Evolutionary conservation across 1,140 invertebrate genomes (phyloP), one percentile per base, ranked within the genome.

Genomic region (Matsumurasca onukii): DNA sequence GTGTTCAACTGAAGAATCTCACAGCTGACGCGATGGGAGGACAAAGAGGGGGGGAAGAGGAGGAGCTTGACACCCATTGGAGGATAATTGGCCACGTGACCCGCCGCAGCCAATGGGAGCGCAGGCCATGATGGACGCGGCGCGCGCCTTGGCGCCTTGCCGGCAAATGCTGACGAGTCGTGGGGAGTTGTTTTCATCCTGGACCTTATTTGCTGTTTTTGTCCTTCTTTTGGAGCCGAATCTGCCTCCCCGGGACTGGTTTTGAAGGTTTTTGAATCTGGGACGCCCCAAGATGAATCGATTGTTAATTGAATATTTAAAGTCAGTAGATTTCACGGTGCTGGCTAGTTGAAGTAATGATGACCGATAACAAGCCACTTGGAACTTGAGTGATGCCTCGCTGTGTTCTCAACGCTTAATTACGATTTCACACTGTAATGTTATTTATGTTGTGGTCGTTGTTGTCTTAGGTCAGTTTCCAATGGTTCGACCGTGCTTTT

Each of bases 71-170:
- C 80, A 81, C 80, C 76, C 75, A 73, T 74, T 74, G 75, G 76
- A 80, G 81, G 84, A 85, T 83, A 84, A 79, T 80, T 81, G 80
- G 80, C 77, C 85, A 85, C 84, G 85, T 86, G 85, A 85, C 78
- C 73, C 55, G 65, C 29, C 66, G 67, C 71, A 71, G 79, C 85
- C 85, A 86, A 88, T 86, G 78, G 80, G 77, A 76, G 75, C 68
- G 52, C 73, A 68, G 77, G 82, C 83, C 83, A 86, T 85, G 83
- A 85, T 85, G 83, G 83, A 20, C 34, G 20, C 49, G 29, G 64
- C 39, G 27, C 24, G 63, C 30, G 57, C 45, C 59, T 12, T 45
- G 59, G 55, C n/a, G n/a, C n/a, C n/a, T n/a, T n/a, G n/a, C n/a
- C n/a, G n/a, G n/a, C n/a, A n/a, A n/a, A n/a, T n/a, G n/a, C n/a